Percentiles rank a stretch among this genome's conserved stretches.
phyloP scores from a whole-genome alignment of 2,797 vertebrate species.

The Coreius guichenoti region DNA sequence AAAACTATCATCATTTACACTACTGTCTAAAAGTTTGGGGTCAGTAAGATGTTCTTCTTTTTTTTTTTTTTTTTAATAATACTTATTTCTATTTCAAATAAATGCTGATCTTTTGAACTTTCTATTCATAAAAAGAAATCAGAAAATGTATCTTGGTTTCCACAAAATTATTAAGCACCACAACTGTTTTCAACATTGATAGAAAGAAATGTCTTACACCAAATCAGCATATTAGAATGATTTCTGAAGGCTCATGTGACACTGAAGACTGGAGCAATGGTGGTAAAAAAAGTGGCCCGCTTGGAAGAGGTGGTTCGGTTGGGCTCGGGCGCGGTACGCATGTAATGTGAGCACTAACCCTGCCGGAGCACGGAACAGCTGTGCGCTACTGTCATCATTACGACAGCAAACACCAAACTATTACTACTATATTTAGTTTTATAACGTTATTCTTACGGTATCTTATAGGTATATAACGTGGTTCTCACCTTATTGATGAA shows the following conservation, averaged over 20 bases:
- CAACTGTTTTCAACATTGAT: not conserved
- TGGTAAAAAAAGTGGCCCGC: too few relatives aligned
- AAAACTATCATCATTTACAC: not conserved
- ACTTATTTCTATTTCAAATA: not conserved
- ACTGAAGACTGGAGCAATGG: not conserved
- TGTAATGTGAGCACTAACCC: too few relatives aligned
- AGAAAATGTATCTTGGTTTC: not conserved
- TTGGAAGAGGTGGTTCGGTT: too few relatives aligned
- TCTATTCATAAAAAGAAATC: not conserved
- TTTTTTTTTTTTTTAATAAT: too few relatives aligned
- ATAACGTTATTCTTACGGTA: too few relatives aligned
- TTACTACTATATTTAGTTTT: too few relatives aligned
- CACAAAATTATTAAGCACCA: not conserved
- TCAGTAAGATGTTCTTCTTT: not conserved
- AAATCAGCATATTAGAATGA: not conserved
- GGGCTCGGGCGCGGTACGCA: too few relatives aligned
- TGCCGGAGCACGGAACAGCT: too few relatives aligned
- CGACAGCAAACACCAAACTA: too few relatives aligned
- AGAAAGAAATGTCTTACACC: not conserved
- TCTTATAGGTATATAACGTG: too few relatives aligned
- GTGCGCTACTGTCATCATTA: too few relatives aligned
- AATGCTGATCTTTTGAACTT: not conserved
- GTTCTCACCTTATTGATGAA: too few relatives aligned
- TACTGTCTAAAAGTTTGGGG: not conserved
- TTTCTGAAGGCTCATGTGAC: not conserved